Evolutionary conservation across 1,140 invertebrate species (phyloP).

Genomic region (Drosophila sproati): DNA sequence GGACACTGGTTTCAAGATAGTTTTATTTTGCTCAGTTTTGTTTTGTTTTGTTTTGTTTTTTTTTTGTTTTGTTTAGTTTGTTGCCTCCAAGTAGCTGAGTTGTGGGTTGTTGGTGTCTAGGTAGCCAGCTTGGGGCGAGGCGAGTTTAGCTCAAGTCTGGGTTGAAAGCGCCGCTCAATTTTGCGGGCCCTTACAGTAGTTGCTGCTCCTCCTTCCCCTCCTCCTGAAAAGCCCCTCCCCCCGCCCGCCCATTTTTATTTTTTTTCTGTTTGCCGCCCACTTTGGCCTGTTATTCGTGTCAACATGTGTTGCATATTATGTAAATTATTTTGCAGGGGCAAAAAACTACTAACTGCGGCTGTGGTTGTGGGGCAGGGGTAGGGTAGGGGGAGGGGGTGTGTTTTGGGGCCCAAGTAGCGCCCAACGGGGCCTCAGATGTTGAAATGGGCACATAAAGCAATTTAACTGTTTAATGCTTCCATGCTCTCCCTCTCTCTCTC

Average conservation of each 20-base stretch:
- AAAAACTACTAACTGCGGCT: constrained; percentile 28
- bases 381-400: not conserved
- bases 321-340: constrained; percentile 76
- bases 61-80: not conserved
- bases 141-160: not conserved
- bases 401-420: constrained; percentile 56
- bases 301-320: constrained; percentile 81
- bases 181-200: constrained; percentile 18
- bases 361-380: too few relatives aligned
- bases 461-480: constrained; percentile 74
- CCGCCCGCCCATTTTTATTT: constrained; percentile 5
- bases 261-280: constrained; percentile 2
- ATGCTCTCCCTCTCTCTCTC: not conserved
- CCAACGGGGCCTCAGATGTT: constrained; percentile 68
- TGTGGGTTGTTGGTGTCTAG: too few relatives aligned
- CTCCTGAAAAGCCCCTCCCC: not conserved
- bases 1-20: constrained; percentile 7
- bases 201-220: not conserved
- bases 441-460: constrained; percentile 79
- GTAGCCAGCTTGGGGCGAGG: not conserved
- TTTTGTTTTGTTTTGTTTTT: not conserved
- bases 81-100: constrained; percentile 3
- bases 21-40: not conserved
- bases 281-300: constrained; percentile 64
- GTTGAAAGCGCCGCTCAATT: constrained; percentile 4